A percentile compares a stretch with the other conserved stretches of the same genome.
These are phyloP conservation scores for Galerucella nymphaeae DNA, from an alignment of 2,888 invertebrate species.

Conservation along the genomic window DNA sequence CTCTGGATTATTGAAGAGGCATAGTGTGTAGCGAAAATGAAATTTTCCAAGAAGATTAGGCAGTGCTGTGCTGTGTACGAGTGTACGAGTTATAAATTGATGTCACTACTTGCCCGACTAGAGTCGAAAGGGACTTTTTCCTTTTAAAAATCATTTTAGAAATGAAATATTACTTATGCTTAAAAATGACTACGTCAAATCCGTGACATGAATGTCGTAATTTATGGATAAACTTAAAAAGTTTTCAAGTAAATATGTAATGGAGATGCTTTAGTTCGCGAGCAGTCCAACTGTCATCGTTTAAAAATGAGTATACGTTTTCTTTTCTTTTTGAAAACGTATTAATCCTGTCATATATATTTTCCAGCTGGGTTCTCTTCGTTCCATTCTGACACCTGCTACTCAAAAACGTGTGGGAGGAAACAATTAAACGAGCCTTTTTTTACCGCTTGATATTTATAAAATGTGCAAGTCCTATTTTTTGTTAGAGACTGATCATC, in stretches of 20 bases:
- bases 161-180: slow-evolving; percentile 35
- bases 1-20: slow-evolving; percentile 11
- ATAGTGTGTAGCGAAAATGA: slow-evolving; percentile 28
- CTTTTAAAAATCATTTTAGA: slow-evolving; percentile 32
- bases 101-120: slow-evolving; percentile 25
- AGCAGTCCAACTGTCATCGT: slow-evolving; percentile 9
- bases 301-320: not conserved
- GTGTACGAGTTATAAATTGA: slow-evolving; percentile 35
- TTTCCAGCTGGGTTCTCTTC: too few species aligned
- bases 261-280: slow-evolving; percentile 16
- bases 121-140: slow-evolving; percentile 25
- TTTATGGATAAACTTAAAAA: slow-evolving; percentile 34
- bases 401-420: too few species aligned
- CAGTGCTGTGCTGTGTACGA: slow-evolving; percentile 30
- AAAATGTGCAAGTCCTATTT: too few species aligned
- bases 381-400: too few species aligned
- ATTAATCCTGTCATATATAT: not conserved
- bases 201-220: slow-evolving; percentile 33
- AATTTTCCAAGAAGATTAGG: slow-evolving; percentile 34
- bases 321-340: not conserved
- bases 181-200: slow-evolving; percentile 37
- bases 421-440: too few species aligned
- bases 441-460: too few species aligned
- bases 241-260: slow-evolving; percentile 30
- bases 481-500: too few species aligned